phyloP scores from a whole-genome alignment of 2,888 invertebrate genomes.

The Deilephila porcellus region DNA sequence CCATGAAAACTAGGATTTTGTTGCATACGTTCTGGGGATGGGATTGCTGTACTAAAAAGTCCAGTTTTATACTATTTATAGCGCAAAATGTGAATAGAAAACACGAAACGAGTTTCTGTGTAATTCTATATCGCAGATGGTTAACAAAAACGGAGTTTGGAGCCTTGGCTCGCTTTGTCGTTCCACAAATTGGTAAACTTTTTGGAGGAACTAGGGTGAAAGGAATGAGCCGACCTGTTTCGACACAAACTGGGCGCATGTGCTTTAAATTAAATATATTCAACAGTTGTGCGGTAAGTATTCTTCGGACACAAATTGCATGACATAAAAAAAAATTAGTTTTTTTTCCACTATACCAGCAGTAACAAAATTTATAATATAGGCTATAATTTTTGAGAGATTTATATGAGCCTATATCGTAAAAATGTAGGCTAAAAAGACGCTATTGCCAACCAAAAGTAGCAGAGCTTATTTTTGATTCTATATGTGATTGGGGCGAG shows the following conservation, averaged over 20 bases:
- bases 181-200: constrained; percentile 6
- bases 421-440: too few relatives aligned
- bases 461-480: too few relatives aligned
- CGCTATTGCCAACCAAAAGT: too few relatives aligned
- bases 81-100: not conserved
- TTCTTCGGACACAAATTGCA: not conserved
- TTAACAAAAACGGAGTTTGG: constrained; percentile 6
- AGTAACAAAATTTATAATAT: too few relatives aligned
- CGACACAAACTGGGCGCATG: constrained; percentile 1
- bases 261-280: constrained; percentile 4
- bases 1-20: too few relatives aligned
- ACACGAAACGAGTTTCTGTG: not conserved
- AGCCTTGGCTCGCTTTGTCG: constrained; percentile 6
- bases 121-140: not conserved
- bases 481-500: too few relatives aligned
- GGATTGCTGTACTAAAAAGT: not conserved
- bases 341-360: too few relatives aligned
- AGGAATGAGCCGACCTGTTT: constrained; percentile 6
- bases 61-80: not conserved
- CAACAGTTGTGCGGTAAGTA: not conserved
- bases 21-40: too few relatives aligned
- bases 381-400: too few relatives aligned
- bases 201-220: constrained; percentile 3
- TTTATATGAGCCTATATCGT: too few relatives aligned
- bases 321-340: too few relatives aligned